Conservation (phyloP, 2,888 invertebrate genomes). For the Nipponacmea schrenckii region DNA sequence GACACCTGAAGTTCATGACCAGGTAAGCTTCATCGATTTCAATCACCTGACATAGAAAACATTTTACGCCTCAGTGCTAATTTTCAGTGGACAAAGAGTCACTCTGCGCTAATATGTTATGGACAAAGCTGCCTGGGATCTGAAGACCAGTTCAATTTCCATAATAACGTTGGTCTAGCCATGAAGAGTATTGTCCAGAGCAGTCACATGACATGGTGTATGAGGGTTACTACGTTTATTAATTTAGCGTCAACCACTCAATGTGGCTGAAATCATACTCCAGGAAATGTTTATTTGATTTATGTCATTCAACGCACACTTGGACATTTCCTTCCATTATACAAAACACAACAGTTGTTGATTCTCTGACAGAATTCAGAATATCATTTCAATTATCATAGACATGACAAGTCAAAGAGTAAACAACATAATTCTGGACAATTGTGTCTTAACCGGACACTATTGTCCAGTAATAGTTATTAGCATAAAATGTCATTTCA, state of each 20-base stretch:
- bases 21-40: conserved; percentile 3
- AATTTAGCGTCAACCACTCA: too few species aligned
- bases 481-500: too few species aligned
- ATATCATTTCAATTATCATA: background rate
- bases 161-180: too few species aligned
- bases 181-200: too few species aligned
- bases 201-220: too few species aligned
- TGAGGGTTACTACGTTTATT: too few species aligned
- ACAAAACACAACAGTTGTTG: background rate
- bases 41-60: background rate
- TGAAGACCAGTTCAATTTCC: too few species aligned
- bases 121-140: too few species aligned
- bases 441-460: background rate
- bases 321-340: background rate
- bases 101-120: too few species aligned
- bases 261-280: background rate
- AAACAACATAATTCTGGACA: background rate
- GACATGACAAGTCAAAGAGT: background rate
- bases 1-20: background rate
- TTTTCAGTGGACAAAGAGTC: background rate
- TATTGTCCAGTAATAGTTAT: background rate
- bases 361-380: background rate
- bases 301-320: background rate
- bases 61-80: background rate
- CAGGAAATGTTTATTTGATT: conserved; percentile 6